phyloP scores from a whole-genome alignment of 1,140 invertebrate genomes.

The Cydia splendana region DNA sequence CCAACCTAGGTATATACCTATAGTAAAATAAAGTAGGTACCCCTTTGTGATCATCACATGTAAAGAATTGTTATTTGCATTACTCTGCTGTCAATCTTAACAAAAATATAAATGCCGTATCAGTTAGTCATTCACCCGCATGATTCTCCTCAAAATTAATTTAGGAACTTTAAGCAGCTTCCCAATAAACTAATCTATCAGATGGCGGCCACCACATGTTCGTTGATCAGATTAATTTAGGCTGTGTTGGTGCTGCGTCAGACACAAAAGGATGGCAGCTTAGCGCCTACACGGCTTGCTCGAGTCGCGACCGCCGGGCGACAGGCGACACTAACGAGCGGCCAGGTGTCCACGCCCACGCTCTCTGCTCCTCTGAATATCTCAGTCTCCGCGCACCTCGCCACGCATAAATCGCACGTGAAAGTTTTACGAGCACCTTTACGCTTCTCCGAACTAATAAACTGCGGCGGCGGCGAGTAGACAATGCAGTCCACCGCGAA shows the following conservation, averaged over 20 bases:
- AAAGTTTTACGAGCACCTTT: slow-evolving; percentile 77
- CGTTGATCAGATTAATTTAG: slow-evolving; percentile 7
- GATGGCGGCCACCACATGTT: neutral
- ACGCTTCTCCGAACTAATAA: slow-evolving; percentile 73
- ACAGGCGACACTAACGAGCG: slow-evolving; percentile 67
- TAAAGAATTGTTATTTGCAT: neutral
- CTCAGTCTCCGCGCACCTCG: slow-evolving; percentile 68
- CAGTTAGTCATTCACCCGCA: slow-evolving; percentile 60
- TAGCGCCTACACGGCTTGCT: slow-evolving; percentile 43
- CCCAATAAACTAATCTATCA: slow-evolving; percentile 1
- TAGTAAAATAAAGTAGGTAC: neutral
- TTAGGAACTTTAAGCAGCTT: slow-evolving; percentile 43
- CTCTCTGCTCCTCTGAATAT: slow-evolving; percentile 64
- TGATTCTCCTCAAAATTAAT: slow-evolving; percentile 54
- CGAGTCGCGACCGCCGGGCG: slow-evolving; percentile 41
- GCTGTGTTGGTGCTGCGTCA: slow-evolving; percentile 7
- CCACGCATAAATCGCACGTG: slow-evolving; percentile 71
- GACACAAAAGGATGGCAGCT: slow-evolving; percentile 38
- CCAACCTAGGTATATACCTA: neutral
- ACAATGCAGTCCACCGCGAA: slow-evolving; percentile 69
- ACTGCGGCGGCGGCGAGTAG: slow-evolving; percentile 51
- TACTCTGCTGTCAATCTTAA: slow-evolving; percentile 34
- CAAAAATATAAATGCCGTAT: slow-evolving; percentile 49
- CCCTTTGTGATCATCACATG: neutral
- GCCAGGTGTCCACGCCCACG: slow-evolving; percentile 75